Base-by-base conservation (phyloP, 2,113 vertebrate genomes). In the Scomber scombrus region DNA sequence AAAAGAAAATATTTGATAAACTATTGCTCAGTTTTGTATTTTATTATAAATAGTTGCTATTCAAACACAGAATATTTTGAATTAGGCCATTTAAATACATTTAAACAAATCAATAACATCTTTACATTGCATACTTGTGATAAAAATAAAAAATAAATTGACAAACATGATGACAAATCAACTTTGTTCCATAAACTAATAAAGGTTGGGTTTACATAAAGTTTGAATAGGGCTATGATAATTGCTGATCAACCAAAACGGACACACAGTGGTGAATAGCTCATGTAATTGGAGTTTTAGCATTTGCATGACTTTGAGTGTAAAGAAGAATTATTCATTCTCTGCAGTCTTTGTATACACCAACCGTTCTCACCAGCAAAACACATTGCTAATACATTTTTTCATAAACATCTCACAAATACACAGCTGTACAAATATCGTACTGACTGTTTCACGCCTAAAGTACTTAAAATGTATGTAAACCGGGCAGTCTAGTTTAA, bases 11-110 rank as follows among this genome's bases (percentile, higher is more conserved):
- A 7, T 8, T 58, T 16, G 56, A 6, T 11, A 12, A 58, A 16
- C 12, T 23, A 29, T 31, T 58, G 6, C 11, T 43, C 23, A 26
- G 23, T 26, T 26, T 26, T 26, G 23, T 26, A 26, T 40, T 40
- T 40, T 40, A 34, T 73, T 14, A 86, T 56, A 85, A 84, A 89
- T 56, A 77, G 11, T 58, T 75, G 9, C 76, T 84, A 60, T 64
- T 49, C 71, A 72, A 23, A 76, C 61, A 78, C 29, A 0, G 5
- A 80, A 63, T 1, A 1, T 71, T 87, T 68, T n/a, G 13, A 60
- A 69, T 56, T n/a, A 68, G 47, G 12, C 11, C 5, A 46, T 70
- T 31, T 6, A 80, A 82, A 67, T 76, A 75, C 21, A 84, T 67
- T 40, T 7, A 76, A 69, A 75, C 14, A 71, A 78, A 84, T 69